Evolutionary conservation across 2,797 vertebrate genomes (phyloP).

Genomic region (Nothura maculosa): DNA sequence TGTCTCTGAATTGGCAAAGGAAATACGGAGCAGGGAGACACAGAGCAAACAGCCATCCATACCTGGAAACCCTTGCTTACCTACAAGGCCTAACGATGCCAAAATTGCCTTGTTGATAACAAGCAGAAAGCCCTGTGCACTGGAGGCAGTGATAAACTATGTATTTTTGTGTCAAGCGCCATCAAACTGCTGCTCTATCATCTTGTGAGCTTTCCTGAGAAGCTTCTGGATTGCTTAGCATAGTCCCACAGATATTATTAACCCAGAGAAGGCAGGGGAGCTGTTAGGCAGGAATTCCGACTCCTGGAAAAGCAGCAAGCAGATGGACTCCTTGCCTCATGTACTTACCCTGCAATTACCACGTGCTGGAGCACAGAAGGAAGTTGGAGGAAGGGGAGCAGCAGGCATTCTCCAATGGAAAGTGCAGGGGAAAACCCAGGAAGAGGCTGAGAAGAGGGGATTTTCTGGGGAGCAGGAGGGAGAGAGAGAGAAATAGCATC

Average conservation of each 20-base stretch:
- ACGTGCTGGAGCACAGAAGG: conserved; percentile 47
- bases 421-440: conserved; percentile 47
- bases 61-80: background rate
- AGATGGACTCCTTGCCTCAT: background rate
- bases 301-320: background rate
- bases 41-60: background rate
- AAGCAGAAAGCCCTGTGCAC: background rate
- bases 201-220: background rate
- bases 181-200: background rate
- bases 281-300: background rate
- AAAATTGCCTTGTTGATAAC: background rate
- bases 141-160: background rate
- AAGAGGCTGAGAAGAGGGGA: background rate
- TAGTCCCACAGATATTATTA: background rate
- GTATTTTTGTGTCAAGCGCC: background rate
- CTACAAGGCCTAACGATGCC: background rate
- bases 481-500: conserved; percentile 21
- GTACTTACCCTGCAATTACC: conserved; percentile 63
- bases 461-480: background rate
- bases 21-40: background rate
- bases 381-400: conserved; percentile 47
- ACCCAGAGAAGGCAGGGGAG: background rate
- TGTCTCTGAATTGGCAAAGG: conserved; percentile 12
- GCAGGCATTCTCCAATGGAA: conserved; percentile 36
- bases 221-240: background rate